Conservation (phyloP, 2,797 vertebrate species). For the Heterohyrax brucei region DNA sequence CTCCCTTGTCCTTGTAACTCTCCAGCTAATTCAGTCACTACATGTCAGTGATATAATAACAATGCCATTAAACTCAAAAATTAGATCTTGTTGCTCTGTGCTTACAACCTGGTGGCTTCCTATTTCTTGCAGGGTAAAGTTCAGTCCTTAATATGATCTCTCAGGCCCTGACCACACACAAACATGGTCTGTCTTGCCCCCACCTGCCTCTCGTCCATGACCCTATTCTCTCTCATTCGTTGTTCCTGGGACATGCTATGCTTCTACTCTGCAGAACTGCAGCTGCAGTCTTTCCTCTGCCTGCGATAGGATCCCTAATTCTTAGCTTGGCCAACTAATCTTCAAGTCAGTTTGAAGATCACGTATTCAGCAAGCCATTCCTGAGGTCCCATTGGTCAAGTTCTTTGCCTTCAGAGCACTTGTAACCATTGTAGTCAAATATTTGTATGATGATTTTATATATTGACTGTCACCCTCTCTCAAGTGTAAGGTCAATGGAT, state of each 20-base stretch:
- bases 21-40: neutral
- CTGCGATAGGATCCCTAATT: neutral
- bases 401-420: constrained; percentile 28
- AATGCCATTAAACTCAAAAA: neutral
- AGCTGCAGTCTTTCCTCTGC: neutral
- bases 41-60: neutral
- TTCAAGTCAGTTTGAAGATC: neutral
- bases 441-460: neutral
- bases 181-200: neutral
- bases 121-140: neutral
- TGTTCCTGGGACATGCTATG: neutral
- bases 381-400: rapidly evolving
- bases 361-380: neutral
- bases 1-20: neutral
- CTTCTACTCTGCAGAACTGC: neutral
- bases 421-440: neutral
- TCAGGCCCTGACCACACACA: too few species aligned
- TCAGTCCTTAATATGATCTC: neutral
- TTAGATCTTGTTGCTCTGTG: neutral
- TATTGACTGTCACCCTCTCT: neutral
- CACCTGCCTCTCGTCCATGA: neutral
- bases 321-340: neutral
- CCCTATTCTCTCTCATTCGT: neutral
- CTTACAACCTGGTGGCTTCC: neutral
- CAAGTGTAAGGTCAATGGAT: neutral